Base-by-base conservation (phyloP, 2,797 vertebrate species). In the Graptemys geographica region DNA sequence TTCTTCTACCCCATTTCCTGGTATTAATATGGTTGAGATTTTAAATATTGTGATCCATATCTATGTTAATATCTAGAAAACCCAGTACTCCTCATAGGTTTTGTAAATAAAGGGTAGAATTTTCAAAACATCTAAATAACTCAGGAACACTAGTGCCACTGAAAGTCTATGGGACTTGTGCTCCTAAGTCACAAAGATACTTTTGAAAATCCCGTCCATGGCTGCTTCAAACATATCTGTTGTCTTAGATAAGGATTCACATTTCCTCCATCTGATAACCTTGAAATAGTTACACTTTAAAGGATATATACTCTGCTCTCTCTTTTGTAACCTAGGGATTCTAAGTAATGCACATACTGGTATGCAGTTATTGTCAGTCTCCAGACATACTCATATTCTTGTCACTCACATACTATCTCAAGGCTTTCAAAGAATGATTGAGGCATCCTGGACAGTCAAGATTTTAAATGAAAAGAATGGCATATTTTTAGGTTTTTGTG, bases 381-480 rank as follows among this genome's bases (percentile, higher is more conserved):
- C 47, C 44, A 85, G 72, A 15, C 10, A 41, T 33, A n/a, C 16
- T 88, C 28, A 6, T 84, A 81, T 90, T 57, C 23, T 80, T 44
- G 49, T 79, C 49, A n/a, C 78, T 87, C 1, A 18, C 3, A 6
- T 49, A 31, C 72, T 92, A 80, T 65, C 47, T 90, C 41, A 84
- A 41, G 41, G 13, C 8, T 96, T 95, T 55, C 53, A 55, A 57
- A 41, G 83, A 85, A n/a, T 3, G 28, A 55, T 83, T 62, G 55
- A 94, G 57, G 28, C 23, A 23, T 53, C 5, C 47, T n/a, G 92
- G 21, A 1, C 28, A 91, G 41, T 52, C 51, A 84, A 69, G 2
- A 21, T 27, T 55, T 90, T 51, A 92, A 94, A 88, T 80, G n/a
- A 90, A 91, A 90, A 86, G 2, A 81, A 21, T 3, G 62, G 1